Evolutionary conservation across 2,888 invertebrate species (phyloP).

Genomic region (Eulithis prunata): DNA sequence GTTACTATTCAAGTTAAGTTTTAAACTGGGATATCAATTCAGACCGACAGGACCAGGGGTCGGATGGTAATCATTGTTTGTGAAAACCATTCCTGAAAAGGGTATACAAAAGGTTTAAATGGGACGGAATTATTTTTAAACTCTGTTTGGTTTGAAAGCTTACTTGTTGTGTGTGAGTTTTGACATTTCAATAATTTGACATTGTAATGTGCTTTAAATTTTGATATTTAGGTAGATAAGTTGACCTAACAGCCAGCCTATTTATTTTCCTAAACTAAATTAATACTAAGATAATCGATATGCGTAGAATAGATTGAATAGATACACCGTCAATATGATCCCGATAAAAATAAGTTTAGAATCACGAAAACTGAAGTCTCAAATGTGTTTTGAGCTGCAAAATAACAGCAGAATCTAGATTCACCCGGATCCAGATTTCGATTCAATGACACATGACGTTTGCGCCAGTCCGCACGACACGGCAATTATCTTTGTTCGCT

Average conservation of each 20-base stretch:
- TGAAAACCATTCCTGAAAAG: slow-evolving; percentile 11
- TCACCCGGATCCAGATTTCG: slow-evolving; percentile 6
- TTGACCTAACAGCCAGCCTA: no score
- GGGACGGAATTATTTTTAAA: slow-evolving; percentile 14
- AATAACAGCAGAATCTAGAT: slow-evolving; percentile 7
- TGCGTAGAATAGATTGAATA: no score
- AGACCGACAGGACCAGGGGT: not conserved
- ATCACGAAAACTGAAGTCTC: no score
- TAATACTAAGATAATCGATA: no score
- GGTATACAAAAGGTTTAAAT: slow-evolving; percentile 19
- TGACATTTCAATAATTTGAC: not conserved
- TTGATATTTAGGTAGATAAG: no score
- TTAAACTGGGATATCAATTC: slow-evolving; percentile 11
- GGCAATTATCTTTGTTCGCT: slow-evolving; percentile 15
- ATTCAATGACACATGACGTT: slow-evolving; percentile 7
- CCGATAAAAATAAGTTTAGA: no score
- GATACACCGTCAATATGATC: no score
- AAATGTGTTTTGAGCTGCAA: not conserved
- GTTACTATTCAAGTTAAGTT: not conserved
- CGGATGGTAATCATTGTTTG: slow-evolving; percentile 20
- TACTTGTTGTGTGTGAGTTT: not conserved
- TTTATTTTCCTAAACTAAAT: no score
- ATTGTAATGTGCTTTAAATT: no score
- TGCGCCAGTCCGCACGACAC: slow-evolving; percentile 13
- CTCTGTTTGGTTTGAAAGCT: not conserved